These are phyloP conservation scores for Girardia tigrina DNA, from an alignment of 2,888 invertebrate genomes.

Conservation along the genomic window DNA sequence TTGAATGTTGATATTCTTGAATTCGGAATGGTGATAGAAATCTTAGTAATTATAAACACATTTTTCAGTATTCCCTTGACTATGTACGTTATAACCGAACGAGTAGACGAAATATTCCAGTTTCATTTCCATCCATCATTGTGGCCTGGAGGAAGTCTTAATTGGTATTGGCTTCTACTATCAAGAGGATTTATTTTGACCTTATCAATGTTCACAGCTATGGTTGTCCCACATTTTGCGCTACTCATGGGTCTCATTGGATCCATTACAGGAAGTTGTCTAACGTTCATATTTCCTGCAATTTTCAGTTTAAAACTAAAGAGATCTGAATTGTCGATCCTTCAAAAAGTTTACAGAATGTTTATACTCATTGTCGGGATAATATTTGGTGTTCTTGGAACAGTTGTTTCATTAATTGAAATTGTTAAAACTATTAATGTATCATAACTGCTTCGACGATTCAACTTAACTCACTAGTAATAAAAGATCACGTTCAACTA, in stretches of 20 bases:
- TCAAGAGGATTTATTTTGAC: constrained; percentile 32
- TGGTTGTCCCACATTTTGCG: constrained; percentile 36
- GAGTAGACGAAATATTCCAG: constrained; percentile 20
- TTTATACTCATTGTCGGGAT: neutral
- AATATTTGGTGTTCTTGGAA: neutral
- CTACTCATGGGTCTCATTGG: constrained; percentile 35
- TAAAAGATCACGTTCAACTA: too few relatives aligned
- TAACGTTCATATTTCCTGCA: constrained; percentile 34
- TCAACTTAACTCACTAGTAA: too few relatives aligned
- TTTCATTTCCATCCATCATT: constrained; percentile 24
- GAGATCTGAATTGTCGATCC: neutral
- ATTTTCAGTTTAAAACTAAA: constrained; percentile 33
- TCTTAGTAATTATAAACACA: constrained; percentile 31
- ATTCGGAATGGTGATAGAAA: neutral
- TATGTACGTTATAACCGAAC: constrained; percentile 33
- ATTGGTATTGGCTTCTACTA: constrained; percentile 32
- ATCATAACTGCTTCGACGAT: too few relatives aligned
- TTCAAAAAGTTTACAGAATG: neutral
- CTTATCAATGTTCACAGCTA: constrained; percentile 28
- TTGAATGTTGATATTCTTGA: constrained; percentile 18
- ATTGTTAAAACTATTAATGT: neutral
- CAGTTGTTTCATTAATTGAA: neutral
- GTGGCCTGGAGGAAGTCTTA: neutral
- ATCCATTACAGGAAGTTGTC: constrained; percentile 35
- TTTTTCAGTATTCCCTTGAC: constrained; percentile 36